These are phyloP conservation scores for Epinephelus fuscoguttatus DNA, from an alignment of 2,113 vertebrate species.

Conservation along the genomic window DNA sequence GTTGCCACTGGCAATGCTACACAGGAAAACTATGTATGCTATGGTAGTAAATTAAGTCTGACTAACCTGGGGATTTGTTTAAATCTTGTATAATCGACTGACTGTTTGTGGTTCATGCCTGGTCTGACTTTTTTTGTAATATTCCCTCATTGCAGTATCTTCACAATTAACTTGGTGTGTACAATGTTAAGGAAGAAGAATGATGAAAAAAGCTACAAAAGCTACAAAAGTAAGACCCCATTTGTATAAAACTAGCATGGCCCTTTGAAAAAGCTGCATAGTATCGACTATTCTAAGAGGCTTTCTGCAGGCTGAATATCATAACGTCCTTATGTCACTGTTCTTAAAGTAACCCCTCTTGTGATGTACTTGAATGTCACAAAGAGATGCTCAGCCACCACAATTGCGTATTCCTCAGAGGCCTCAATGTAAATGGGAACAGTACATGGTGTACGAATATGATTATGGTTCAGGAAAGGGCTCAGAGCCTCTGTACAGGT, in stretches of 20 bases:
- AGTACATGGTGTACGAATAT: conserved; percentile 45
- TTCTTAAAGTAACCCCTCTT: conserved; percentile 58
- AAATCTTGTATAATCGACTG: background rate
- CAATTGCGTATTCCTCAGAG: conserved; percentile 49
- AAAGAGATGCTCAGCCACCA: conserved; percentile 51
- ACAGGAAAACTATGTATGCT: background rate
- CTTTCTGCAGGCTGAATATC: conserved; percentile 25
- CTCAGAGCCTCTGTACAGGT: conserved; percentile 35
- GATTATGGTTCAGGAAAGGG: conserved; percentile 61
- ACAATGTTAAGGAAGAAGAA: background rate
- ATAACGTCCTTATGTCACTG: conserved; percentile 38
- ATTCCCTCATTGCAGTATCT: background rate
- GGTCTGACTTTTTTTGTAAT: background rate
- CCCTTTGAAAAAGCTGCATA: background rate
- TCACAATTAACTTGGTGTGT: conserved; percentile 10
- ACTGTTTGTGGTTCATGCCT: background rate
- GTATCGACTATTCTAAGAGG: conserved; percentile 8
- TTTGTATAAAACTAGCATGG: background rate
- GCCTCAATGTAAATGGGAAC: conserved; percentile 61
- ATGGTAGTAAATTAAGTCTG: background rate
- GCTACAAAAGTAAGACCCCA: background rate
- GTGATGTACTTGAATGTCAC: conserved; percentile 49
- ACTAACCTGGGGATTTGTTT: background rate
- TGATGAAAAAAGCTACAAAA: background rate
- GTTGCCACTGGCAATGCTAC: no score